These are phyloP conservation scores for Phaethon lepturus DNA, from an alignment of 2,113 vertebrate species.

Conservation along the genomic window DNA sequence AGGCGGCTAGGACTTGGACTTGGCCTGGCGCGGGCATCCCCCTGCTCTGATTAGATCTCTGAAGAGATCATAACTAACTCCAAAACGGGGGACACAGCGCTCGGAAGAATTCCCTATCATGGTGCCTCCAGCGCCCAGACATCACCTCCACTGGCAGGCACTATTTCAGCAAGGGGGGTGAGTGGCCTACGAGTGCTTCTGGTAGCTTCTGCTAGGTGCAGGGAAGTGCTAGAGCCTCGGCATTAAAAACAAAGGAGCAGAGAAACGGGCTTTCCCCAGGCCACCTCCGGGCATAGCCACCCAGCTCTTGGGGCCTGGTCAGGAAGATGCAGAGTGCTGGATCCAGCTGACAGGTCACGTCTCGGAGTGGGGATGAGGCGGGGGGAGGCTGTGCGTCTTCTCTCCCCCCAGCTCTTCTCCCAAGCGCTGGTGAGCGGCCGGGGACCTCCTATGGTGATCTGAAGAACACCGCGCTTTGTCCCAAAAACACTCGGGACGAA, in stretches of 20 bases:
- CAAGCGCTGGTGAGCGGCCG: not conserved
- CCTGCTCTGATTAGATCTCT: not conserved
- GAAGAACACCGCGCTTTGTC: fast-evolving
- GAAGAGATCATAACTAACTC: not conserved
- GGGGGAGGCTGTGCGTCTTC: not conserved
- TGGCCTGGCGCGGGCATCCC: not conserved
- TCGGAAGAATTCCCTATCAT: not conserved
- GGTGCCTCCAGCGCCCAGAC: not conserved
- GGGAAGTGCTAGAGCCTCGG: not conserved
- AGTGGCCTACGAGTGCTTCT: not conserved
- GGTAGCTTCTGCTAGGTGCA: not conserved
- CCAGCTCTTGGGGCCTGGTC: not conserved
- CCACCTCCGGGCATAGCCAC: not conserved
- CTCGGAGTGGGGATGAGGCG: not conserved
- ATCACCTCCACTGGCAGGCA: not conserved
- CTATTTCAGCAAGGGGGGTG: not conserved
- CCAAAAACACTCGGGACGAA: not conserved
- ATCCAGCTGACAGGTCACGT: not conserved
- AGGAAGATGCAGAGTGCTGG: not conserved
- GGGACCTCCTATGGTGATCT: fast-evolving
- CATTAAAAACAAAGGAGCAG: not conserved
- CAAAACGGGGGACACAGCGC: not conserved
- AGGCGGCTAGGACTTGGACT: not conserved
- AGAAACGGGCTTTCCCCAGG: not conserved
- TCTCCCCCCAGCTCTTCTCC: not conserved